Evolutionary conservation across 2,113 vertebrate species (phyloP), one percentile per base, ranked within the genome.

Genomic region (Ptilonorhynchus violaceus): DNA sequence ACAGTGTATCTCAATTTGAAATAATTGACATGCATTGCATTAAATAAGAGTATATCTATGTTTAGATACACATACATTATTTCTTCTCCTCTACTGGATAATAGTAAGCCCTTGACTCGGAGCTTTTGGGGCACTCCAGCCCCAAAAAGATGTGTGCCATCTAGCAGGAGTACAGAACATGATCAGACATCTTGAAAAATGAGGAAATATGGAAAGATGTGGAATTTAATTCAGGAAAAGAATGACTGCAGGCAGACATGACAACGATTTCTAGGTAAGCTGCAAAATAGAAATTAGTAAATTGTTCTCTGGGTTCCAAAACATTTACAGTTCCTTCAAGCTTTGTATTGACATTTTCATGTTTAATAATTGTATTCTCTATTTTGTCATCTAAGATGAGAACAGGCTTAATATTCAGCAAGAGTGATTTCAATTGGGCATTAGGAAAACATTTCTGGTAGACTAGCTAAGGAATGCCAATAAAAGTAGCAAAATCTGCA

Each of bases 371-470:
- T 77, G 12, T 63, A 88, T 94, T 93, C 56, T 21, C 52, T 75
- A 12, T 75, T 85, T 39, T 85, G 18, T 68, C 66, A 89, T 89
- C 59, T 39, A 47, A 87, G 56, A 89, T 15, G 74, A 84, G 69
- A 91, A 87, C 67, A 78, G 6, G 14, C 11, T 87, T 93, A 85
- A 70, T 72, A 87, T 72, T 85, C 73, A 91, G 17, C n/a, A 85
- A 50, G 42, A 78, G 39, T 10, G 3, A 70, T 89, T 96, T 95
- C 55, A 24, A 14, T 12, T 67, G 60, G 39, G 8, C 60, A 63
- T 93, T 94, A 94, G 19, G 42, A 95, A 95, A 87, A 82, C 15
- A 85, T 87, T 92, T 91, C 52, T 89, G 33, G 47, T 72, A 82
- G 44, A 64, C 47, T 37, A 78, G 56, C 64, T 82, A 75, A 85